Percentiles rank a stretch among this genome's conserved stretches.
These are phyloP conservation scores for Villa cingulata DNA, from an alignment of 2,888 invertebrate species.

Conservation along the genomic window DNA sequence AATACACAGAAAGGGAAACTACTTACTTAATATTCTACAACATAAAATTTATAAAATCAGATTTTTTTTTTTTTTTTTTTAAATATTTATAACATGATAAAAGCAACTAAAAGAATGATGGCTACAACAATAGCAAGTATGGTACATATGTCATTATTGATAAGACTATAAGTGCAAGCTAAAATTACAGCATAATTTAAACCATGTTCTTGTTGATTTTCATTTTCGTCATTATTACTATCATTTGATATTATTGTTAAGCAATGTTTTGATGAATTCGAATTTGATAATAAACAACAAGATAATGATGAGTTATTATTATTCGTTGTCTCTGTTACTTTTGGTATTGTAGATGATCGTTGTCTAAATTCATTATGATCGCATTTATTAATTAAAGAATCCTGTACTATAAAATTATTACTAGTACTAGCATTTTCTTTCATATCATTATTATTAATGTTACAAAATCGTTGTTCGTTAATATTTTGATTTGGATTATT, in stretches of 20 bases:
- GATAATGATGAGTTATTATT: neutral
- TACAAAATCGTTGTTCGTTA: neutral
- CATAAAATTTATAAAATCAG: too few relatives aligned
- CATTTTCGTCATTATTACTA: neutral
- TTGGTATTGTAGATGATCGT: neutral
- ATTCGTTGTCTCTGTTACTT: neutral
- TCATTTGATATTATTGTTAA: neutral
- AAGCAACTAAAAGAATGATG: constrained; percentile 56
- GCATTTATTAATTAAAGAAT: neutral
- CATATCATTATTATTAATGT: neutral
- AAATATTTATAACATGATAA: constrained; percentile 21
- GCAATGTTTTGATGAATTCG: neutral
- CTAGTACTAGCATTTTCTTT: neutral
- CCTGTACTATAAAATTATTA: neutral
- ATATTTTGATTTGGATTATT: neutral
- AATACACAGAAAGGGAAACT: too few relatives aligned
- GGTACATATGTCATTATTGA: constrained; percentile 59
- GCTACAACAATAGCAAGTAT: constrained; percentile 62
- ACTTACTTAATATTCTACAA: too few relatives aligned
- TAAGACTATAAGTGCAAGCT: constrained; percentile 64
- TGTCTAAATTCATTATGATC: neutral
- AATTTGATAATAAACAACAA: neutral
- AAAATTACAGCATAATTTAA: constrained; percentile 51
- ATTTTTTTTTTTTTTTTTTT: neutral
- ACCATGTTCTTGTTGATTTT: constrained; percentile 23